Base-by-base conservation (phyloP, 2,113 vertebrate species). In the Centropristis striata region DNA sequence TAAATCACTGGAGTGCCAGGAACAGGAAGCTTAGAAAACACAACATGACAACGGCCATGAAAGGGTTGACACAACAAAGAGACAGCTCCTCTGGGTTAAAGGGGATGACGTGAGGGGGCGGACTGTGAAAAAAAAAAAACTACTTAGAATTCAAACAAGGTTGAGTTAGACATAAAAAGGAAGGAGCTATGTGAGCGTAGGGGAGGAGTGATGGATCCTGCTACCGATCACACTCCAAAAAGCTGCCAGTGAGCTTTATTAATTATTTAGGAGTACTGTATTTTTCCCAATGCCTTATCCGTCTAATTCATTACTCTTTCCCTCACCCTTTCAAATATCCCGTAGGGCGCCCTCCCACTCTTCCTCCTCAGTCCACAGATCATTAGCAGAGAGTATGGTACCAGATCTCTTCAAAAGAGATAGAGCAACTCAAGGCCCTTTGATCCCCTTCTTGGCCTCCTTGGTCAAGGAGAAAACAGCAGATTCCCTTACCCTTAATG, bases 191-290 rank as follows among this genome's bases (percentile, higher is more conserved):
- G 16, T 46, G 76, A 54, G 63, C 9, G 8, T 16, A 61, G 32
- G 39, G 69, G 67, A 77, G 75, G 66, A 42, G 68, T 28, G 6
- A 58, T 20, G 61, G 65, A 65, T 86, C 71, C 39, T 44, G 55
- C 85, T 27, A 71, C 61, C n/a, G 60, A 83, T 67, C 71, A 75
- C 75, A 59, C 67, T 53, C 71, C 70, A 72, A 80, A 85, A 88
- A 60, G 58, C 81, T 81, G 77, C 51, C 61, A 53, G 79, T 75
- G 66, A 71, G 70, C 78, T 80, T 60, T 94, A 75, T n/a, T n/a
- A 93, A 93, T 93, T 90, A 94, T 95, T 94, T 81, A 94, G 74
- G 27, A 88, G 84, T 12, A 39, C 75, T 65, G 75, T 78, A 86
- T 87, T 67, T 86, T 63, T 37, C 54, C 36, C 60, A 75, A 21